Evolutionary conservation across 2,797 vertebrate species (phyloP).

Genomic region (Argentina silus): DNA sequence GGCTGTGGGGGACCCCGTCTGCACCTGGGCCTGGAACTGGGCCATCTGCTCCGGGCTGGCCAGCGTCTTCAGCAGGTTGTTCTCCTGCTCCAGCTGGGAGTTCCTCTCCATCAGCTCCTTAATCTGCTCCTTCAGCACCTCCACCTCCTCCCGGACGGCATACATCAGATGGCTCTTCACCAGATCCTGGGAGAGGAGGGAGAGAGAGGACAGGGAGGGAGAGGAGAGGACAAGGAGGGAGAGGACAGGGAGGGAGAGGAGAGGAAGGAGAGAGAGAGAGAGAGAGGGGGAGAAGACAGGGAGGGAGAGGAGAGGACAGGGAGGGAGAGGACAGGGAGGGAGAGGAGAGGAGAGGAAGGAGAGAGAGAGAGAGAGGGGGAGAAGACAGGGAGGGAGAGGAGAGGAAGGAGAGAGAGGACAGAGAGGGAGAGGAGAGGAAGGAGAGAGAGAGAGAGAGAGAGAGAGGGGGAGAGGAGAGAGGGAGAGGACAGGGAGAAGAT

Average conservation of each 20-base stretch:
- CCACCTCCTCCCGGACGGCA: slow-evolving; percentile 96
- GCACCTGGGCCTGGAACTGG: slow-evolving; percentile 95
- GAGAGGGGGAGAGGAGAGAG: background rate
- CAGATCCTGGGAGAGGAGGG: slow-evolving; percentile 82
- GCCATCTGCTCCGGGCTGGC: slow-evolving; percentile 97
- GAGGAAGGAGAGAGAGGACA: background rate
- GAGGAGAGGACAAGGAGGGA: background rate
- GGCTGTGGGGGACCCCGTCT: slow-evolving; percentile 77
- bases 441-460: background rate
- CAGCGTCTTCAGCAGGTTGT: slow-evolving; percentile 92
- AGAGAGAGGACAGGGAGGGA: background rate
- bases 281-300: background rate
- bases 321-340: background rate
- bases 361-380: background rate
- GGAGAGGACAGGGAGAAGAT: background rate
- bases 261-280: background rate
- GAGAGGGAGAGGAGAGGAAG: background rate
- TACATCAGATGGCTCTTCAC: slow-evolving; percentile 99
- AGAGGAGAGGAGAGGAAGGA: background rate
- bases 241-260: background rate
- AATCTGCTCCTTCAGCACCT: slow-evolving; percentile 98
- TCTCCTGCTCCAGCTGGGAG: slow-evolving; percentile 97
- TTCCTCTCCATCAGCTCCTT: slow-evolving; percentile 98
- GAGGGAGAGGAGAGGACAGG: background rate
- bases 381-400: no score